Conservation (phyloP, 2,797 vertebrate species). For the Bradypodion ventrale region DNA sequence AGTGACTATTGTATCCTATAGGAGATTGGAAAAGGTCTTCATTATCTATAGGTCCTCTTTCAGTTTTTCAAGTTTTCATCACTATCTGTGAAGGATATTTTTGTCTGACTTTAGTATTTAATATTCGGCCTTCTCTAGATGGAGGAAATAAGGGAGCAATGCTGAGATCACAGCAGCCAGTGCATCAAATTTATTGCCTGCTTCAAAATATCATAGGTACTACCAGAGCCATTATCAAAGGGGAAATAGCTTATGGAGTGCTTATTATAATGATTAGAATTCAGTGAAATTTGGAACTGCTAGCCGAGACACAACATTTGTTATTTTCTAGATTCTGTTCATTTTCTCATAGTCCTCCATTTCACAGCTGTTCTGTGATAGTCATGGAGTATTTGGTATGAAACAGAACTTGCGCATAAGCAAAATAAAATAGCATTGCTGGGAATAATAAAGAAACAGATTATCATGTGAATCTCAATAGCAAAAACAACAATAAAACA, state of each 20-base stretch:
- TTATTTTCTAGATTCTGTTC: slow-evolving; percentile 1
- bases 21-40: slow-evolving; percentile 3
- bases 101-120: slow-evolving; percentile 18
- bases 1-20: slow-evolving; percentile 5
- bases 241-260: neutral
- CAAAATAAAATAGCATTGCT: neutral
- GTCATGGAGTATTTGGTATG: neutral
- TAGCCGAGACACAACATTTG: neutral
- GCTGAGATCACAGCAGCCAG: neutral
- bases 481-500: too few relatives aligned
- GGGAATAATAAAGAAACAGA: neutral
- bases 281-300: neutral
- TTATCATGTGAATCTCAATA: too few relatives aligned
- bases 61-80: slow-evolving; percentile 9
- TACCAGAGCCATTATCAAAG: neutral
- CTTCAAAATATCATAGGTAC: slow-evolving; percentile 15
- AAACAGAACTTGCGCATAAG: neutral
- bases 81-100: slow-evolving; percentile 18
- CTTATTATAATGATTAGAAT: neutral
- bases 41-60: slow-evolving; percentile 25
- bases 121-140: slow-evolving; percentile 34
- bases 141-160: slow-evolving; percentile 3
- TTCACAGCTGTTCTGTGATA: neutral
- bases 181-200: slow-evolving; percentile 17
- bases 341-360: neutral